Conservation (phyloP, 2,113 vertebrate species). For the Mesocricetus auratus region DNA sequence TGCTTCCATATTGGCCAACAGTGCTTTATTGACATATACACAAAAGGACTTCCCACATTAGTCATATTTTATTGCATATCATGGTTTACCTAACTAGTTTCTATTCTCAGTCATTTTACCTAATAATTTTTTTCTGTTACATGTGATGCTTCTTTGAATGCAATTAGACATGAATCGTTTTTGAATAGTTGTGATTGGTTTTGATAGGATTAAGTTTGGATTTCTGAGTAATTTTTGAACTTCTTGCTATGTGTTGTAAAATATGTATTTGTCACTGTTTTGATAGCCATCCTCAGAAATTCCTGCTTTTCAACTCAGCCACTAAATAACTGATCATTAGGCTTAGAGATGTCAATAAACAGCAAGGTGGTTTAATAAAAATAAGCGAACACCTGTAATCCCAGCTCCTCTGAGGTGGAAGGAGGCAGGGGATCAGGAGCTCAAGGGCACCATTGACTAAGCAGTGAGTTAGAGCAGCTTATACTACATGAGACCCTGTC, state of each 20-base stretch:
- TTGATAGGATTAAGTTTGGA: neutral
- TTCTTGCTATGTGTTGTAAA: slow-evolving; percentile 34
- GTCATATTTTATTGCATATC: slow-evolving; percentile 15
- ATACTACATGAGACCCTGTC: neutral
- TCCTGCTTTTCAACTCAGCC: neutral
- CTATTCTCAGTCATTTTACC: neutral
- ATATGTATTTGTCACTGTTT: neutral
- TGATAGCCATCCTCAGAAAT: slow-evolving; percentile 38
- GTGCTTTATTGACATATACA: no score
- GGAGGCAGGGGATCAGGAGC: neutral
- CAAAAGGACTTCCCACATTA: no score
- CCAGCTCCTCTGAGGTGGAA: neutral
- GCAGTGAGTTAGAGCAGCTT: neutral
- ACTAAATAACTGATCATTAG: neutral
- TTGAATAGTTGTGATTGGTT: neutral
- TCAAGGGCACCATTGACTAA: no score
- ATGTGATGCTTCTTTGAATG: neutral
- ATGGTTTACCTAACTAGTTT: slow-evolving; percentile 5
- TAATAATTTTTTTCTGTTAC: slow-evolving; percentile 13
- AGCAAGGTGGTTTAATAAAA: neutral
- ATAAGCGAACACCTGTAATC: no score
- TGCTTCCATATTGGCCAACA: no score
- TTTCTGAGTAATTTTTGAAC: slow-evolving; percentile 24
- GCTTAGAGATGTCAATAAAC: neutral
- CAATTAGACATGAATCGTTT: slow-evolving; percentile 28